Conservation (phyloP, 2,113 vertebrate genomes). For the Sebastes fasciatus region DNA sequence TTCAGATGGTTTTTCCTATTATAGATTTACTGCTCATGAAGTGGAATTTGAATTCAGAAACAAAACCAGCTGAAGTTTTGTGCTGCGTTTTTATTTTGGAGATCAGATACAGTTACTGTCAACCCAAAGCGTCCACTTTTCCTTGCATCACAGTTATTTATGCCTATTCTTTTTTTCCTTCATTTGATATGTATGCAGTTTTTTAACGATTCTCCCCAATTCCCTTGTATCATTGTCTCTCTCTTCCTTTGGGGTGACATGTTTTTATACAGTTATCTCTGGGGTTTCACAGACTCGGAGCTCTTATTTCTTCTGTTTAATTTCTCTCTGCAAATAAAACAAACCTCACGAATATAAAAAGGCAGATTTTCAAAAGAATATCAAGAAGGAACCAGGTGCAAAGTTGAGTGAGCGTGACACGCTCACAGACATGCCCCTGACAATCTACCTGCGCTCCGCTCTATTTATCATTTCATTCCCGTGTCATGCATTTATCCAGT, state of each 20-base stretch:
- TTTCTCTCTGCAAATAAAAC: conserved; percentile 26
- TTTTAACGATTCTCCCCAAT: neutral
- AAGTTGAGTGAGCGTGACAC: neutral
- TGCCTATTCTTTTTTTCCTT: conserved; percentile 1
- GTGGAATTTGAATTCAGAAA: conserved; percentile 22
- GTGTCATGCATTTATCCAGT: neutral
- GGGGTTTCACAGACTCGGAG: neutral
- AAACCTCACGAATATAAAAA: neutral
- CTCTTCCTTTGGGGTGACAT: neutral
- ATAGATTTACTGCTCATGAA: conserved; percentile 4
- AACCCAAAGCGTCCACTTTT: neutral
- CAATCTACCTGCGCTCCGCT: neutral
- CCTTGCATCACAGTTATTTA: conserved; percentile 10
- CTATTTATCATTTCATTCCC: neutral
- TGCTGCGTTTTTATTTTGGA: neutral
- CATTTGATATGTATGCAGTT: conserved; percentile 14
- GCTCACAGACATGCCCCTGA: neutral
- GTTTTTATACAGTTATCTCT: neutral
- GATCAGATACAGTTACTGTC: neutral
- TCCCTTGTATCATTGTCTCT: neutral
- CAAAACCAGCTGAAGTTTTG: neutral
- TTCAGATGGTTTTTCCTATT: conserved; percentile 8
- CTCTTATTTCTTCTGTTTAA: conserved; percentile 5
- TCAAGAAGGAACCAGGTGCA: neutral
- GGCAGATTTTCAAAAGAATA: conserved; percentile 16